Conservation (phyloP, 2,888 invertebrate species). For the Thecophora atra region DNA sequence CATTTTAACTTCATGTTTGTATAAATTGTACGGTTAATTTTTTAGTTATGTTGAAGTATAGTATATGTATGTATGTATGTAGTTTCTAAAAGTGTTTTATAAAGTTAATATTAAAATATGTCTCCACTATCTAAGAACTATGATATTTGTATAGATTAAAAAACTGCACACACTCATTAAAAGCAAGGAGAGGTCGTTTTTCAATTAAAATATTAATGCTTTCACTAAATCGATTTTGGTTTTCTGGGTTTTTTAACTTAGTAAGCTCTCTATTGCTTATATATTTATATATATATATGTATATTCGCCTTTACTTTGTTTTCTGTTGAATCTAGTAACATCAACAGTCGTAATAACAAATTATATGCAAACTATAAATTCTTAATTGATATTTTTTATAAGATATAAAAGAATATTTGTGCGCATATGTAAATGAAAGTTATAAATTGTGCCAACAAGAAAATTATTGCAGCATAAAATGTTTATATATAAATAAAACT, state of each 20-base stretch:
- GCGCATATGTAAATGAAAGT: not conserved
- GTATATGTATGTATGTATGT: constrained; percentile 12
- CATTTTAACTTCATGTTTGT: constrained; percentile 22
- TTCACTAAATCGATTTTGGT: not conserved
- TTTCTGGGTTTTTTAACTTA: not conserved
- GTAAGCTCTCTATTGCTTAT: constrained; percentile 32
- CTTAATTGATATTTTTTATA: too few species aligned
- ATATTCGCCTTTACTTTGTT: too few species aligned
- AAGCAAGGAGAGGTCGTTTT: constrained; percentile 22
- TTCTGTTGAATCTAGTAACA: constrained; percentile 2
- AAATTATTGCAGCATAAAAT: not conserved
- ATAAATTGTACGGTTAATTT: constrained; percentile 17
- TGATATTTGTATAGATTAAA: constrained; percentile 29
- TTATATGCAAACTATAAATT: too few species aligned
- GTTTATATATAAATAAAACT: not conserved
- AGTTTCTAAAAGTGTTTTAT: constrained; percentile 17
- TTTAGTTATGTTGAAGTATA: constrained; percentile 12
- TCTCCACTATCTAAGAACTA: constrained; percentile 19
- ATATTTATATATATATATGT: constrained; percentile 4
- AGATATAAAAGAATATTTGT: not conserved
- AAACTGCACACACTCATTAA: constrained; percentile 28
- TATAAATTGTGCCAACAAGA: not conserved
- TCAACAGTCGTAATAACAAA: too few species aligned
- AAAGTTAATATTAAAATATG: constrained; percentile 33
- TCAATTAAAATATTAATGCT: constrained; percentile 9